Base-by-base conservation (phyloP, 1,140 invertebrate genomes). In the Asobara japonica region DNA sequence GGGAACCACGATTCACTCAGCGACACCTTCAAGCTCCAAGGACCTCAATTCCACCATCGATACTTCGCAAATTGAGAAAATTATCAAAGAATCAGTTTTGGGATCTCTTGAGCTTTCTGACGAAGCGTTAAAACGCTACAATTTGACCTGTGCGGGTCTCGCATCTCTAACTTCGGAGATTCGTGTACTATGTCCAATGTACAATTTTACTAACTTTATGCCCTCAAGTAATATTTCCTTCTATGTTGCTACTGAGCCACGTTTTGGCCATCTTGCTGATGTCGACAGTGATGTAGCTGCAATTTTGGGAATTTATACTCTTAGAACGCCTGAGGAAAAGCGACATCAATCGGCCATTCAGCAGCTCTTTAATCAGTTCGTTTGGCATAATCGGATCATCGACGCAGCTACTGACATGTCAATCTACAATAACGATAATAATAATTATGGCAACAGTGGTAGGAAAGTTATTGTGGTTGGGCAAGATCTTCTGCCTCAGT, bases 351-450 rank as follows among this genome's bases (percentile, higher is more conserved):
- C 91, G 1, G 92, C 94, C 2, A 94, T 96, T 87, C 94, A 95
- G 79, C 91, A 93, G 65, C 81, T 95, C 0, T 96, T 96, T 81
- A 95, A 95, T 78, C 90, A 93, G 74, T 96, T 91, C 75, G 93
- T 95, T 0, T 91, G 91, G 87, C 90, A 93, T 71, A 93, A 92
- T 8, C 89, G 90, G 56, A 84, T 94, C 20, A 83, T 90, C 0
- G 88, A 91, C 41, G 76, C 78, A 5, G 74, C 74, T 36, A 68
- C 41, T 6, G 25, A 27, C 0, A 76, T 83, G 5, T 84, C 88
- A 5, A 85, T 20, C 7, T 27, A 87, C 2, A 27, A 27, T n/a
- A 7, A 31, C 13, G 31, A 31, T 62, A 18, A 56, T 56, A 10
- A 25, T 25, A 56, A 56, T 25, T 45, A 45, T 7, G 18, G 13